These are phyloP conservation scores for Syngnathoides biaculeatus DNA, from an alignment of 2,113 vertebrate species.

Conservation along the genomic window DNA sequence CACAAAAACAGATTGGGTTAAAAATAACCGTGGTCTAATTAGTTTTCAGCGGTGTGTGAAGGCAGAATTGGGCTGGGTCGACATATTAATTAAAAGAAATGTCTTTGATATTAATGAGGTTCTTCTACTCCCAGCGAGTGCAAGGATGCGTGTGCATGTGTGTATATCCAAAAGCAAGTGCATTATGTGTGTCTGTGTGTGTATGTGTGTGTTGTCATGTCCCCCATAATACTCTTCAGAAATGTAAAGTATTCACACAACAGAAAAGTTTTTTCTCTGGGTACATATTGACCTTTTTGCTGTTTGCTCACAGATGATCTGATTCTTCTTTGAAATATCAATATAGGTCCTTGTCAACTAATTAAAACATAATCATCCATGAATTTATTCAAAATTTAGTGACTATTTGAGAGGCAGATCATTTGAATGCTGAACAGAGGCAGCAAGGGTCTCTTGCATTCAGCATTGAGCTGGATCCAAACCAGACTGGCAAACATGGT, in stretches of 20 bases:
- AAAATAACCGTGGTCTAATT: slow-evolving; percentile 57
- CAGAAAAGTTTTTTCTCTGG: slow-evolving; percentile 14
- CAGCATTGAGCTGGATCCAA: slow-evolving; percentile 48
- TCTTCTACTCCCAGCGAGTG: slow-evolving; percentile 39
- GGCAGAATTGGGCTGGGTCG: slow-evolving; percentile 36
- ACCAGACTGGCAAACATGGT: slow-evolving; percentile 59
- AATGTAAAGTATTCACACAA: slow-evolving; percentile 23
- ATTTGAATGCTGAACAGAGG: slow-evolving; percentile 55
- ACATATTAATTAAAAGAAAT: slow-evolving; percentile 60
- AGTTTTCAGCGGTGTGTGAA: slow-evolving; percentile 34
- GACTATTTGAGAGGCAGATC: slow-evolving; percentile 57
- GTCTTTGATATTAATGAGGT: slow-evolving; percentile 67
- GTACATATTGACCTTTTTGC: slow-evolving; percentile 8
- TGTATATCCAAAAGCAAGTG: slow-evolving; percentile 13
- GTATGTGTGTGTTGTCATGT: not conserved
- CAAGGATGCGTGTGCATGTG: slow-evolving; percentile 34
- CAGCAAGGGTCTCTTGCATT: slow-evolving; percentile 49
- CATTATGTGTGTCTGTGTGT: slow-evolving; percentile 24
- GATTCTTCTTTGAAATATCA: slow-evolving; percentile 24
- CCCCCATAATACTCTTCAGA: slow-evolving; percentile 21
- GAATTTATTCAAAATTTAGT: slow-evolving; percentile 28
- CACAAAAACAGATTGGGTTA: slow-evolving; percentile 29
- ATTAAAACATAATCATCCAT: slow-evolving; percentile 8
- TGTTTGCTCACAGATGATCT: slow-evolving; percentile 6
- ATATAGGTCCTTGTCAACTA: slow-evolving; percentile 32